Evolutionary conservation across 2,888 invertebrate species (phyloP), one percentile per base, ranked within the genome.

Genomic region (Trissonchulus sp.): DNA sequence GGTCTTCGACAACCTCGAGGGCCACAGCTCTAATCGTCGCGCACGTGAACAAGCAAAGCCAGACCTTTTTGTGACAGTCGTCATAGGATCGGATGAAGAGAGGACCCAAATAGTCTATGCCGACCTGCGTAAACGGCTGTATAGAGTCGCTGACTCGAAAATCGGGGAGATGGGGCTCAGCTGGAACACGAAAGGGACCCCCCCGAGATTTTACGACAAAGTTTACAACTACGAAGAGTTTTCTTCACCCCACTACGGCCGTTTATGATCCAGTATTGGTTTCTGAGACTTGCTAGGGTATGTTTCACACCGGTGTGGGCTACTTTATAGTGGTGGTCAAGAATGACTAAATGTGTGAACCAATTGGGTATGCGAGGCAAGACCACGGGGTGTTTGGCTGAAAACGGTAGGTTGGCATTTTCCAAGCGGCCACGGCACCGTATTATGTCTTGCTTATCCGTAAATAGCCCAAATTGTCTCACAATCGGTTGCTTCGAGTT

Each of bases 1-100:
- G 15, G 15, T 65, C 31, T 8, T 65, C 65, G 31, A 65, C 65
- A 65, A 65, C 31, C 34, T 15, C 65, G 8, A 65, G n/a, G 8
- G 28, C 31, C 8, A 65, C 65, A 3, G 65, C 65, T n/a, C 65
- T 30, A 65, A 3, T 8, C 15, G 31, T 34, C 15, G 65, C 31
- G 65, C 65, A 65, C 8, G 65, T 65, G 65, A 65, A 65, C 65
- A 65, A 30, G 31, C 65, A 65, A 65, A 65, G 28, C 65, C 65
- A 65, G 3, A 65, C 65, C 34, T 65, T 65, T 18, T 8, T 15
- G 15, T 30, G 31, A 15, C 3, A 8, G n/a, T 60, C 60, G 28
- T 65, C 31, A 15, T 34, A 30, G 8, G 8, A 15, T 65, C 34
- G 28, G 15, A 65, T 65, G 15, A 65, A 30, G 8, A 65, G 31